Conservation (phyloP, 2,888 invertebrate genomes). For the Pollenia labialis region DNA sequence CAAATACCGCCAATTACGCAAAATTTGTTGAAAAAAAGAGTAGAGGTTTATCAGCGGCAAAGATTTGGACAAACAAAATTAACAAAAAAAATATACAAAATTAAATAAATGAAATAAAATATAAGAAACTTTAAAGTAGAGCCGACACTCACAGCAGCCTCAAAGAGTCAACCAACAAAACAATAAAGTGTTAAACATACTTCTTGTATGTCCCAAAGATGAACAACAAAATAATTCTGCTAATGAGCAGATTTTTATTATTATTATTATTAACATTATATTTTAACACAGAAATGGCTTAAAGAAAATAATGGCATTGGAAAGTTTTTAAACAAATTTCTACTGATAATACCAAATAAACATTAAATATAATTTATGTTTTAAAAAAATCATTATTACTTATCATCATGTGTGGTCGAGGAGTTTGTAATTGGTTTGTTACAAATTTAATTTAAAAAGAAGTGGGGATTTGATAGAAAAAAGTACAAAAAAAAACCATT, state of each 20-base stretch:
- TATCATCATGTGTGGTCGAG: constrained; percentile 55
- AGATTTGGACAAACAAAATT: constrained; percentile 68
- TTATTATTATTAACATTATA: constrained; percentile 8
- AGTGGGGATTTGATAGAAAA: not conserved
- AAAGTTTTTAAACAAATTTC: constrained; percentile 44
- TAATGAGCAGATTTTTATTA: constrained; percentile 62
- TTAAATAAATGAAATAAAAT: constrained; percentile 21
- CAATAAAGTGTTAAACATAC: constrained; percentile 51
- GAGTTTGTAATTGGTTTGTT: not conserved
- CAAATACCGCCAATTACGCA: constrained; percentile 74
- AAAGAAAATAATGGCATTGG: constrained; percentile 32
- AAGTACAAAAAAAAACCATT: not conserved
- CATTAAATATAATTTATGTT: constrained; percentile 36
- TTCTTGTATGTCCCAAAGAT: not conserved
- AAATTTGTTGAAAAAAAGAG: constrained; percentile 52
- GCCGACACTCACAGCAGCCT: constrained; percentile 56
- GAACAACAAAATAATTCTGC: constrained; percentile 45
- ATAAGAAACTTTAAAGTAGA: constrained; percentile 66
- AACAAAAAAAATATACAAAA: constrained; percentile 29
- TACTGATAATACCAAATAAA: constrained; percentile 7
- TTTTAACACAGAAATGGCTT: not conserved
- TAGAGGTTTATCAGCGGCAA: constrained; percentile 69
- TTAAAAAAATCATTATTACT: constrained; percentile 9
- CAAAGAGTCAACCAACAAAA: constrained; percentile 23
- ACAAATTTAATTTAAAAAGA: not conserved